Evolutionary conservation across 2,888 invertebrate genomes (phyloP), one percentile per base, ranked within the genome.

Genomic region (Andrena praecox): DNA sequence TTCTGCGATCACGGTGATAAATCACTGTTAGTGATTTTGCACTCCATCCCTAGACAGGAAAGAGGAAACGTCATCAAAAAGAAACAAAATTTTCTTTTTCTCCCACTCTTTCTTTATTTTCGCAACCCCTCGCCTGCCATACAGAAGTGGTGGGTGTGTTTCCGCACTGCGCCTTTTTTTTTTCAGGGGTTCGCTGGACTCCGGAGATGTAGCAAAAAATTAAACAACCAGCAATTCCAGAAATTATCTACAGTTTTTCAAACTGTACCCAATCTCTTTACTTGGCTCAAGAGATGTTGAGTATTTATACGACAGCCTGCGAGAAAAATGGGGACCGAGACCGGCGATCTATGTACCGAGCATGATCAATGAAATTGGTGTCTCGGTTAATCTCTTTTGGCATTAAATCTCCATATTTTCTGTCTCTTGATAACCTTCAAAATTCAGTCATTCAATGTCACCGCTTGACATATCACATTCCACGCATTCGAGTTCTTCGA

Each of bases 381-480:
- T 16, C 48, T 31, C n/a, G 50, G 56, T 72, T 42, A 56, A 69
- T 63, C 64, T 75, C 48, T 62, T 77, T 42, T 33, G 50, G 60
- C 56, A 24, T 59, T 50, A 64, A 79, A 54, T 68, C 42, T 63
- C 7, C 24, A 64, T 48, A 48, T 66, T 72, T 63, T 78, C 83
- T 83, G 77, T 86, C 87, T 76, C 63, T 75, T 62, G 66, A 81
- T 90, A 91, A 91, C 90, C 91, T 90, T 91, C 87, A 88, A 89
- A 87, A 88, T 85, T 86, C 62, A 84, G 80, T 83, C 77, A 64
- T 77, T 75, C 88, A 80, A 89, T 86, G 87, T 89, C 86, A 87
- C 76, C 66, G 76, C 62, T 86, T 76, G 86, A 70, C 79, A 88
- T 85, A 80, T 77, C 75, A 77, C 63, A 59, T 48, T 63, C n/a